These are phyloP conservation scores for Drosophila recens DNA, from an alignment of 2,888 invertebrate species.

Conservation along the genomic window DNA sequence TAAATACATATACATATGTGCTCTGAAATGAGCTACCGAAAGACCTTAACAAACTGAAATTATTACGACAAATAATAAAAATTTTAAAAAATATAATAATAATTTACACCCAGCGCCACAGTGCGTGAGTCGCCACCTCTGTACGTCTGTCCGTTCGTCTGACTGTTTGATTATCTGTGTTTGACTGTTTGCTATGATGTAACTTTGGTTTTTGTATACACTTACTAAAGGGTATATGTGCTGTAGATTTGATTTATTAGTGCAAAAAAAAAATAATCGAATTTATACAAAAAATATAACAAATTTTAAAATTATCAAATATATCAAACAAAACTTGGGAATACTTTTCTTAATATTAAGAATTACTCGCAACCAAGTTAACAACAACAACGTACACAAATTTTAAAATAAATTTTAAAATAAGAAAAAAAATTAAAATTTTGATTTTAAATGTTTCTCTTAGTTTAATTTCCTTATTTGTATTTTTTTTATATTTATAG, in stretches of 20 bases:
- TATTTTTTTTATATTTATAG: too few relatives aligned
- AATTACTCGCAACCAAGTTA: too few relatives aligned
- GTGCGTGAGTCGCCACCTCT: constrained; percentile 37
- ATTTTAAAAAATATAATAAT: constrained; percentile 5
- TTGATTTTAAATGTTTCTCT: too few relatives aligned
- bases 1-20: constrained; percentile 18
- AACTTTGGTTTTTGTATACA: constrained; percentile 15
- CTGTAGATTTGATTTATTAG: neutral
- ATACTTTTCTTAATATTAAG: too few relatives aligned
- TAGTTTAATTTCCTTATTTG: too few relatives aligned
- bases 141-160: constrained; percentile 12
- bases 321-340: too few relatives aligned
- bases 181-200: constrained; percentile 26
- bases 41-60: constrained; percentile 32
- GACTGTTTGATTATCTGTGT: constrained; percentile 20
- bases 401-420: too few relatives aligned
- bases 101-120: constrained; percentile 27
- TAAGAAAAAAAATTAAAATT: too few relatives aligned
- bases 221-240: neutral
- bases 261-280: neutral
- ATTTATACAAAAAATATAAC: too few relatives aligned
- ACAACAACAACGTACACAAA: too few relatives aligned
- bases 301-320: too few relatives aligned
- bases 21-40: constrained; percentile 26
- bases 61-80: constrained; percentile 40